Evolutionary conservation across 2,113 vertebrate genomes (phyloP).

Genomic region (Lichenostomus cassidix): DNA sequence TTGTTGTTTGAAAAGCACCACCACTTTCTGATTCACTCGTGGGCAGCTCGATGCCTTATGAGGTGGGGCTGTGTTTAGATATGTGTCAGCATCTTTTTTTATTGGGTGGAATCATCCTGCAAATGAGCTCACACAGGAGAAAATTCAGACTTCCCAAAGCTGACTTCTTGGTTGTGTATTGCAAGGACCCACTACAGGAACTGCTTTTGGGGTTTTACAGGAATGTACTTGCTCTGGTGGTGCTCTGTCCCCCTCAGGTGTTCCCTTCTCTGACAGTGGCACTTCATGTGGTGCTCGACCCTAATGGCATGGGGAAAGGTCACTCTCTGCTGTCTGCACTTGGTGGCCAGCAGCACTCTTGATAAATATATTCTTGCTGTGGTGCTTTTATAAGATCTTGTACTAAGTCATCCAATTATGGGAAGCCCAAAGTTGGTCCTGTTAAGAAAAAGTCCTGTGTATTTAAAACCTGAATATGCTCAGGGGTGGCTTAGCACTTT

Average conservation of each 20-base stretch:
- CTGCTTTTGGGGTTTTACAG: not conserved
- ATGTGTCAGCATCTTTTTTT: not conserved
- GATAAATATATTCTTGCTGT: not conserved
- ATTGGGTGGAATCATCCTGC: not conserved
- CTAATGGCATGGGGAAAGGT: not conserved
- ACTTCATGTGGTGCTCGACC: fast-evolving
- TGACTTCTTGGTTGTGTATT: not conserved
- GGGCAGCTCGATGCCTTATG: not conserved
- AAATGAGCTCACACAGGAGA: not conserved
- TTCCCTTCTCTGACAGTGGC: not conserved
- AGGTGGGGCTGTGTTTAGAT: not conserved
- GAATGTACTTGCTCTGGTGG: fast-evolving
- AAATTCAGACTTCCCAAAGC: not conserved
- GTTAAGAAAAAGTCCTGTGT: not conserved
- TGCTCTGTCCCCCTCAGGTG: not conserved
- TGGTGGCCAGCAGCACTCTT: not conserved
- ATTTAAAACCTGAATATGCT: not conserved
- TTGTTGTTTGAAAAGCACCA: not conserved
- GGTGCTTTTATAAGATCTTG: not conserved
- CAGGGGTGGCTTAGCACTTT: not conserved
- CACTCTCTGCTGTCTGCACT: not conserved
- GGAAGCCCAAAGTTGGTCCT: not conserved
- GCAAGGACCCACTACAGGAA: not conserved
- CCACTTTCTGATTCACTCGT: not conserved
- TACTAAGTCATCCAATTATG: not conserved